These are phyloP conservation scores for Intellagama lesueurii DNA, from an alignment of 2,797 vertebrate genomes.

Conservation along the genomic window DNA sequence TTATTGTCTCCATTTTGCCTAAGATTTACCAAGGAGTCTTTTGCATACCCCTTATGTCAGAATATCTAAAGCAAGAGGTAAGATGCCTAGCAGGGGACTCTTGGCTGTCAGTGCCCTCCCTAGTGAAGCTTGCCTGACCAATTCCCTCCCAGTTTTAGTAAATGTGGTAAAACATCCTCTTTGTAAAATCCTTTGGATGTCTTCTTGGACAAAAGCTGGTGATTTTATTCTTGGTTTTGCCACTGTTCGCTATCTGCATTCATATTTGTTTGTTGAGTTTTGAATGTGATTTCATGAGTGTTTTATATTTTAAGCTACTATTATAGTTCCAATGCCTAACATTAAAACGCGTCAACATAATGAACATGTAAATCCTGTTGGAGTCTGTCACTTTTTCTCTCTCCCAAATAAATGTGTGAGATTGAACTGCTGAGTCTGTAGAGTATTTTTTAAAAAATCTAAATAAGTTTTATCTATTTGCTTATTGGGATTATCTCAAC, in stretches of 20 bases:
- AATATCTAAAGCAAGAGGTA: too few species aligned
- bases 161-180: background rate
- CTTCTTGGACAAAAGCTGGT: background rate
- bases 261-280: background rate
- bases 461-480: background rate
- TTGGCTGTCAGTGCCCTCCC: background rate
- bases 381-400: background rate
- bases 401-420: background rate
- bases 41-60: too few species aligned
- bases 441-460: background rate
- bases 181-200: background rate
- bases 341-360: background rate
- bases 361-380: background rate
- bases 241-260: background rate
- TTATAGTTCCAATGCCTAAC: background rate
- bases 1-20: background rate
- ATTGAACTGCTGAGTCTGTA: background rate
- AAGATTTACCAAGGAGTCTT: background rate
- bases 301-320: background rate
- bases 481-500: too few species aligned
- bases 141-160: background rate
- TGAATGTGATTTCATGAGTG: background rate
- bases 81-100: too few species aligned
- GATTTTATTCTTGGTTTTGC: background rate
- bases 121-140: background rate